These are phyloP conservation scores for Mimas tiliae DNA, from an alignment of 2,888 invertebrate species.

Conservation along the genomic window DNA sequence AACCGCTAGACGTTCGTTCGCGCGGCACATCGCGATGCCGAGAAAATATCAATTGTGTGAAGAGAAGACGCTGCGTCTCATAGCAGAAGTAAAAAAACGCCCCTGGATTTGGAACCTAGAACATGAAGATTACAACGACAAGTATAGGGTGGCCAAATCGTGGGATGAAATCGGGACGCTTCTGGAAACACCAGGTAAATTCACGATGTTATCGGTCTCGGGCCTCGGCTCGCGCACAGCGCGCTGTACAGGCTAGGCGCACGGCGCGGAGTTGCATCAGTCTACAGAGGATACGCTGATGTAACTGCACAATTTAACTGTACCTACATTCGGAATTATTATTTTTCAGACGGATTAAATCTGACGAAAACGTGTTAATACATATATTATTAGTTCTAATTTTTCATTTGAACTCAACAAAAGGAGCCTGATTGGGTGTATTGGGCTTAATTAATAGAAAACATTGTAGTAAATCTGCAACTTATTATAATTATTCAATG, in stretches of 20 bases:
- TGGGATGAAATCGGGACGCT: slow-evolving; percentile 53
- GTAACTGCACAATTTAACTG: too few relatives aligned
- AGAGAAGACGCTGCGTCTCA: slow-evolving; percentile 38
- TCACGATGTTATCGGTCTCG: slow-evolving; percentile 10
- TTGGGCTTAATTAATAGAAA: too few relatives aligned
- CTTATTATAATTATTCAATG: too few relatives aligned
- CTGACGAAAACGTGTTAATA: too few relatives aligned
- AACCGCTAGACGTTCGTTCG: slow-evolving; percentile 36
- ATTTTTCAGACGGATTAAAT: too few relatives aligned
- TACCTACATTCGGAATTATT: too few relatives aligned
- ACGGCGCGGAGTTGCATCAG: not conserved
- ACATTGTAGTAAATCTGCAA: not conserved
- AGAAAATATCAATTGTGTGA: slow-evolving; percentile 36
- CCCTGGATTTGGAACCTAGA: slow-evolving; percentile 56
- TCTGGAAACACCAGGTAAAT: slow-evolving; percentile 53
- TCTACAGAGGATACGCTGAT: too few relatives aligned
- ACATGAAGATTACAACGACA: slow-evolving; percentile 50
- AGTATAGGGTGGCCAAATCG: slow-evolving; percentile 43
- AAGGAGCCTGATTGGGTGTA: too few relatives aligned
- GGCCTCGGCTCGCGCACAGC: not conserved
- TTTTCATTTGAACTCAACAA: too few relatives aligned
- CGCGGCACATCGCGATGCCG: slow-evolving; percentile 33
- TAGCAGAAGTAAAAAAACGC: slow-evolving; percentile 50
- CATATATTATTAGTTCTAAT: too few relatives aligned
- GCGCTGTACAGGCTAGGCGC: not conserved